These are phyloP conservation scores for Zoanthus sociatus DNA, from an alignment of 92 coral and sea anemone genomes.

Conservation along the genomic window DNA sequence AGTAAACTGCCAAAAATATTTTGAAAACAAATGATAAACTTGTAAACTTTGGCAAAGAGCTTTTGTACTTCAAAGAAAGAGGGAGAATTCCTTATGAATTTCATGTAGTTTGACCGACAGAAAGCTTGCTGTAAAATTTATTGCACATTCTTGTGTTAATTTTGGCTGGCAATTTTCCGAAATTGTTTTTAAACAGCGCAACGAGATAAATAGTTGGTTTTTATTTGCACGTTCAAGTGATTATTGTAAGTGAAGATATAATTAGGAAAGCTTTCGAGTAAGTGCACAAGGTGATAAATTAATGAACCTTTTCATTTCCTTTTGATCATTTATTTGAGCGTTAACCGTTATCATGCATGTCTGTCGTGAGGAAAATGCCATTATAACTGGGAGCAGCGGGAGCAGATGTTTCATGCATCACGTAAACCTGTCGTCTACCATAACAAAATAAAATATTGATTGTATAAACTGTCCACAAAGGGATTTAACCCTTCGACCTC, in stretches of 20 bases:
- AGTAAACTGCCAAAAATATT: neutral
- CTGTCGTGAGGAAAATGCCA: slow-evolving; percentile 32
- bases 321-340: neutral
- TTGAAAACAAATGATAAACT: neutral
- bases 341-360: neutral
- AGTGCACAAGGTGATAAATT: neutral
- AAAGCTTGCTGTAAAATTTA: neutral
- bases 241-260: neutral
- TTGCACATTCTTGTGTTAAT: neutral
- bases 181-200: slow-evolving; percentile 9
- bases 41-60: neutral
- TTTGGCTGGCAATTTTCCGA: slow-evolving; percentile 4
- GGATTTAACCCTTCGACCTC: neutral
- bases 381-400: neutral
- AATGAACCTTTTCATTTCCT: neutral
- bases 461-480: neutral
- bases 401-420: slow-evolving; percentile 9
- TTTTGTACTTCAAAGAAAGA: neutral
- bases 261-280: neutral
- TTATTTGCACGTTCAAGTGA: neutral
- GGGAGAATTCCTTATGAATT: neutral
- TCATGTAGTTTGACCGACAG: neutral
- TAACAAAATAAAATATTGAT: neutral
- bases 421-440: neutral
- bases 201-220: neutral